These are phyloP conservation scores for Epicampocera succincta DNA, from an alignment of 2,888 invertebrate genomes.

Conservation along the genomic window DNA sequence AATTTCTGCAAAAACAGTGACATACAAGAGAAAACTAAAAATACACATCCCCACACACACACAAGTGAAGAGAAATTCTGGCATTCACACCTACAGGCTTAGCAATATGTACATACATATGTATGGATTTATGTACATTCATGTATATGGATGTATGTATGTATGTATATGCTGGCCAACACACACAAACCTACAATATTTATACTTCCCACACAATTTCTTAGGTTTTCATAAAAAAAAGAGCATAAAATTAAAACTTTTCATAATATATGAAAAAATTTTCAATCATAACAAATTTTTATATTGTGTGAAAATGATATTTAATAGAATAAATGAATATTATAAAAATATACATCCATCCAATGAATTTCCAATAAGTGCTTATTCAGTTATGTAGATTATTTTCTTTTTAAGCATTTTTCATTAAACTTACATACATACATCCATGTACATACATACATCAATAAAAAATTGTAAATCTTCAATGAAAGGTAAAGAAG, in stretches of 20 bases:
- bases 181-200: constrained; percentile 34
- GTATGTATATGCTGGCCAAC: constrained; percentile 13
- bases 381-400: too few relatives aligned
- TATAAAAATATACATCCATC: too few relatives aligned
- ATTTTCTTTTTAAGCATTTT: too few relatives aligned
- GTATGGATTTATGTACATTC: too few relatives aligned
- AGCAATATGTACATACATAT: constrained; percentile 8
- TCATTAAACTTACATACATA: too few relatives aligned
- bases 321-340: constrained; percentile 14
- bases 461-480: too few relatives aligned
- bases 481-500: too few relatives aligned
- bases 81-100: constrained; percentile 54
- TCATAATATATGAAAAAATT: constrained; percentile 40
- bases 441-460: too few relatives aligned
- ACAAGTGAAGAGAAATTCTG: constrained; percentile 28
- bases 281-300: constrained; percentile 19
- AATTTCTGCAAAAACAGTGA: neutral
- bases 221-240: constrained; percentile 28
- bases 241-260: too few relatives aligned
- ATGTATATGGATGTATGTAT: too few relatives aligned
- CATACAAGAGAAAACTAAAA: neutral
- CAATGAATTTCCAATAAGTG: too few relatives aligned
- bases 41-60: neutral
- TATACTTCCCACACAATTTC: constrained; percentile 50
- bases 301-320: constrained; percentile 33